Base-by-base conservation (phyloP, 2,797 vertebrate genomes). In the Tadarida brasiliensis region DNA sequence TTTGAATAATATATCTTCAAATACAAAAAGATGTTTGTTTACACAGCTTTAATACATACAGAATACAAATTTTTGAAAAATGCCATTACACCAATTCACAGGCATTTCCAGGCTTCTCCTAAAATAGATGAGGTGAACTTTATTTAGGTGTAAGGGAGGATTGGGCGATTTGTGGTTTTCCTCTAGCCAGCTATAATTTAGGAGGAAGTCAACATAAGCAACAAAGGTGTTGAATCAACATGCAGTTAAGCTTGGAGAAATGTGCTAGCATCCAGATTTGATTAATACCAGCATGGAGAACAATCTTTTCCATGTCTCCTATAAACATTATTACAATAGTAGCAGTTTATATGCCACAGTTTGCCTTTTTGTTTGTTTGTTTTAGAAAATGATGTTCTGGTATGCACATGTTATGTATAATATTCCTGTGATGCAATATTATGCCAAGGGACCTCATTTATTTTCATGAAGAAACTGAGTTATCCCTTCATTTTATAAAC, bases 101-200 rank as follows among this genome's bases (percentile, higher is more conserved):
- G 61, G 44, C n/a, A 91, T 19, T 84, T 93, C 71, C 22, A 70
- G 73, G 35, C 26, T 91, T 73, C n/a, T 90, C 51, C 81, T 73
- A 81, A 95, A 94, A 89, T 59, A 89, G 26, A 95, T 86, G 74
- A 76, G 9, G 39, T 91, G 35, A 94, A 94, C 68, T 84, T 95
- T 91, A 93, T 84, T 96, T 91, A 94, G 57, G 49, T 59, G 47
- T 90, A 63, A 84, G 89, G 77, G 11, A 54, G 61, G 73, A 96
- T 30, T 91, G 59, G 49, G 56, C 1, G 3, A 85, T 84, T 80
- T 95, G 33, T 54, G 81, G 20, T 78, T 94, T 94, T 83, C 39
- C 30, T 81, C 44, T 73, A 86, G 86, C 73, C 82, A 92, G 81
- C 33, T 86, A 22, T 94, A 94, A 95, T 95, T 94, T 95, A 96